Evolutionary conservation across 2,888 invertebrate genomes (phyloP).

Genomic region (Leptarthrus brevirostris): DNA sequence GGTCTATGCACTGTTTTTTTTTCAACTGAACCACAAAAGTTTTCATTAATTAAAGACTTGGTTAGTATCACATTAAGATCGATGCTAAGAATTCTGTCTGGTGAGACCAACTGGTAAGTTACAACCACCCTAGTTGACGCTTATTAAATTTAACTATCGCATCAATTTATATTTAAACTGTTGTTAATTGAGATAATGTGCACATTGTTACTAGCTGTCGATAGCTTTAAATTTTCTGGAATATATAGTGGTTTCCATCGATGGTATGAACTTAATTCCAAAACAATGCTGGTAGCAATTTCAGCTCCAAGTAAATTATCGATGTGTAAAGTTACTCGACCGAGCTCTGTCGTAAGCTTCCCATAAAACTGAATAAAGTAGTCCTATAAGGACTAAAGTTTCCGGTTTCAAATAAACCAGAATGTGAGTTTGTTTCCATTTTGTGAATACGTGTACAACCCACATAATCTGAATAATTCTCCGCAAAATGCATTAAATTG

Average conservation of each 20-base stretch:
- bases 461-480: conserved; percentile 40
- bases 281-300: conserved; percentile 32
- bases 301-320: conserved; percentile 32
- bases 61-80: too few relatives aligned
- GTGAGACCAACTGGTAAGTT: too few relatives aligned
- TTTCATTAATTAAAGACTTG: too few relatives aligned
- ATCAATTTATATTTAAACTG: too few relatives aligned
- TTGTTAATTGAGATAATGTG: neutral
- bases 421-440: conserved; percentile 37
- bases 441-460: conserved; percentile 22
- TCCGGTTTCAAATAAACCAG: conserved; percentile 39
- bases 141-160: too few relatives aligned
- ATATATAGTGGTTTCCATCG: conserved; percentile 23
- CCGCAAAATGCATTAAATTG: conserved; percentile 48
- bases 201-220: neutral
- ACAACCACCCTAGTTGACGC: too few relatives aligned
- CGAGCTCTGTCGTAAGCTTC: conserved; percentile 10
- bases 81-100: too few relatives aligned
- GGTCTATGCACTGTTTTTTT: too few relatives aligned
- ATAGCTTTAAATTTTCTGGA: conserved; percentile 38
- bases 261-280: conserved; percentile 20
- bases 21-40: too few relatives aligned
- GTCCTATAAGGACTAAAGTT: conserved; percentile 50
- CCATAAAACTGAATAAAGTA: conserved; percentile 45
- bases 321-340: conserved; percentile 33